Conservation (phyloP, 1,140 invertebrate genomes). For the Nasonia vitripennis region DNA sequence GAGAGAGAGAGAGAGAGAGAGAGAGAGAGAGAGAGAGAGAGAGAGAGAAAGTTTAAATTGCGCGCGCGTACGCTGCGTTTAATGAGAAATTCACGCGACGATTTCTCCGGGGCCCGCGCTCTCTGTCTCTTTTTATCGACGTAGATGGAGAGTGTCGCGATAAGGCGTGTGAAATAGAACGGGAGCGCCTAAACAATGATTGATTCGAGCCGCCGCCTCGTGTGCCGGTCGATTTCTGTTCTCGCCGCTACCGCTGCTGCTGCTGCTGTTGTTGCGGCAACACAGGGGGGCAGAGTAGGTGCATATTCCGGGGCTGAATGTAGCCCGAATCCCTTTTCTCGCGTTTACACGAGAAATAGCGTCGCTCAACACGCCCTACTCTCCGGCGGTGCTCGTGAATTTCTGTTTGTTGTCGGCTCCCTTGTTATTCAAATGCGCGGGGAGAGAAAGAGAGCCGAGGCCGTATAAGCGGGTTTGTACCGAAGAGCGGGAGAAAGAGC, state of each 20-base stretch:
- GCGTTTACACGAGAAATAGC: constrained; percentile 8
- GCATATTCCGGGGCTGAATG: constrained; percentile 12
- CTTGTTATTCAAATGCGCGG: constrained; percentile 61
- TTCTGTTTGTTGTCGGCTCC: constrained; percentile 60
- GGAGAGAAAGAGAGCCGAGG: constrained; percentile 27
- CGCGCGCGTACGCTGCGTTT: constrained; percentile 5
- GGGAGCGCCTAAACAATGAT: constrained; percentile 25
- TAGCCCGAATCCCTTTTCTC: not conserved
- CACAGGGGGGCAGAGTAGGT: not conserved
- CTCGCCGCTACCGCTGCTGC: too few species aligned
- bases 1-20: not conserved
- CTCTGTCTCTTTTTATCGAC: not conserved
- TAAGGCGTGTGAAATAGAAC: not conserved
- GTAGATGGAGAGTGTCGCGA: not conserved
- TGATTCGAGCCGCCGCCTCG: constrained; percentile 1
- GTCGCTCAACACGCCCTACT: not conserved
- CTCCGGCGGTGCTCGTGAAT: constrained; percentile 53
- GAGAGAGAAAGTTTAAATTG: constrained; percentile 19
- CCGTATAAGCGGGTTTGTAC: not conserved
- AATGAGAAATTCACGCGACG: constrained; percentile 22
- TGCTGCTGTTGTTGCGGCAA: not conserved
- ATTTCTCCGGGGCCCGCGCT: not conserved
- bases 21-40: not conserved
- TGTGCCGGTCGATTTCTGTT: not conserved
- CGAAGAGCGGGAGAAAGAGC: constrained; percentile 13